Percentiles rank a stretch among this genome's conserved stretches.
Evolutionary conservation across 2,113 vertebrate genomes (phyloP).

Genomic region (Aplodontia rufa): DNA sequence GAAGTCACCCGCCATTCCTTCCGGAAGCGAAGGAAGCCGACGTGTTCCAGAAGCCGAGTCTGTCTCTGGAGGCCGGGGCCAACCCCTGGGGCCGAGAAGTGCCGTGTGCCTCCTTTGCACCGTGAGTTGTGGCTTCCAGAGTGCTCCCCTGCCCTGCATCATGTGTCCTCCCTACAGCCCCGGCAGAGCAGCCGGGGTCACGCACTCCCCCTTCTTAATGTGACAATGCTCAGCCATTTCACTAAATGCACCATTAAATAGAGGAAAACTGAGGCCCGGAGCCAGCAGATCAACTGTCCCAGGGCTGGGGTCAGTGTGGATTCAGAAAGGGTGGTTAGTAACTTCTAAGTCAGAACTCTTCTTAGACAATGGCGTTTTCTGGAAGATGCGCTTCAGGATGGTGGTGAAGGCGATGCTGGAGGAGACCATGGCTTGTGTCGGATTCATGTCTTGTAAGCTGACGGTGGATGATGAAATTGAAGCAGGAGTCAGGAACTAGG

Average conservation of each 20-base stretch:
- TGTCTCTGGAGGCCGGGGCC: not conserved
- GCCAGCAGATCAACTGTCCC: not conserved
- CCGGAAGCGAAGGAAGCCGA: not conserved
- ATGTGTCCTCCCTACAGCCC: not conserved
- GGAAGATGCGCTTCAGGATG: not conserved
- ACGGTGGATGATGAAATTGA: rapidly evolving
- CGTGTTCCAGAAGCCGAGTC: not conserved
- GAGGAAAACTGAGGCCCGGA: not conserved
- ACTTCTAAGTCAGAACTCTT: not conserved
- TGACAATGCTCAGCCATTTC: rapidly evolving
- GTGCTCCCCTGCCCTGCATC: too few relatives aligned
- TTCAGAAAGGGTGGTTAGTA: rapidly evolving
- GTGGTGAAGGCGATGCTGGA: rapidly evolving
- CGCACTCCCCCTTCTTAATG: rapidly evolving
- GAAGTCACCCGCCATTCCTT: not conserved
- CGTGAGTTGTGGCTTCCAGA: not conserved
- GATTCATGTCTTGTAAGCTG: rapidly evolving
- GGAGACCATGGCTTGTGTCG: rapidly evolving
- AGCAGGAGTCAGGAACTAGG: not conserved
- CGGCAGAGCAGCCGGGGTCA: too few relatives aligned
- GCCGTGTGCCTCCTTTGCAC: not conserved
- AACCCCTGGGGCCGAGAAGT: not conserved
- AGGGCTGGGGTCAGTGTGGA: not conserved
- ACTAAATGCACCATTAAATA: not conserved
- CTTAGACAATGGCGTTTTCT: not conserved